A percentile compares a stretch with the other conserved stretches of the same genome.
Conservation (phyloP, 2,888 invertebrate species). For the Linnaemya vulpina region DNA sequence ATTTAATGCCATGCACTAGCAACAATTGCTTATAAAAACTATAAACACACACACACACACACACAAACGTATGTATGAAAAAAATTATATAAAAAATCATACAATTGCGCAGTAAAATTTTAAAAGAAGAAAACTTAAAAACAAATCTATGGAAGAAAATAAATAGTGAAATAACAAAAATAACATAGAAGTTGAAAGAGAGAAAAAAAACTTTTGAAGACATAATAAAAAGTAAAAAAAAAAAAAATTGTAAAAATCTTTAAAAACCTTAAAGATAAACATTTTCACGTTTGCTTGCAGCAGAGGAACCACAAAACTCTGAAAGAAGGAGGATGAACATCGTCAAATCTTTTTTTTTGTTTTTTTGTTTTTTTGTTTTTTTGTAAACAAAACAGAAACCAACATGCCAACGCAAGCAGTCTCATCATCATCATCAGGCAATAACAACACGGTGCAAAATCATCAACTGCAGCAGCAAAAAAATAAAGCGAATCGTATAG, state of each 20-base stretch:
- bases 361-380: conserved; percentile 39
- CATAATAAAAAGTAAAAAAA: conserved; percentile 34
- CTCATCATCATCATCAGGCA: conserved; percentile 40
- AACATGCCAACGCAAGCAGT: conserved; percentile 46
- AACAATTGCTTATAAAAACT: conserved; percentile 38
- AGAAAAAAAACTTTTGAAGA: conserved; percentile 47
- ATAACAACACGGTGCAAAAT: conserved; percentile 29
- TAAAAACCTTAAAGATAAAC: conserved; percentile 65
- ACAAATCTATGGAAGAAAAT: conserved; percentile 24
- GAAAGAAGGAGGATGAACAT: conserved; percentile 56
- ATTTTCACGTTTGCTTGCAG: conserved; percentile 66
- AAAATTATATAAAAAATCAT: conserved; percentile 25
- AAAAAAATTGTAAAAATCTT: conserved; percentile 21
- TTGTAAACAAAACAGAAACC: conserved; percentile 44
- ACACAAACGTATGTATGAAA: background rate
- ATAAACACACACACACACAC: background rate
- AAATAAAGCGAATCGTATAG: conserved; percentile 26
- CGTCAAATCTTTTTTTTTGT: conserved; percentile 8
- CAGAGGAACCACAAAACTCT: conserved; percentile 43
- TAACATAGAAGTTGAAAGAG: conserved; percentile 28
- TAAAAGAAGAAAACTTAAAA: conserved; percentile 54
- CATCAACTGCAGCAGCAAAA: conserved; percentile 49
- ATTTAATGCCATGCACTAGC: conserved; percentile 65
- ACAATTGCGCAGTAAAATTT: conserved; percentile 69
- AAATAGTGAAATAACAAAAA: conserved; percentile 51